Evolutionary conservation across 2,888 invertebrate genomes (phyloP), one percentile per base, ranked within the genome.

Genomic region (Cylloceria caligata): DNA sequence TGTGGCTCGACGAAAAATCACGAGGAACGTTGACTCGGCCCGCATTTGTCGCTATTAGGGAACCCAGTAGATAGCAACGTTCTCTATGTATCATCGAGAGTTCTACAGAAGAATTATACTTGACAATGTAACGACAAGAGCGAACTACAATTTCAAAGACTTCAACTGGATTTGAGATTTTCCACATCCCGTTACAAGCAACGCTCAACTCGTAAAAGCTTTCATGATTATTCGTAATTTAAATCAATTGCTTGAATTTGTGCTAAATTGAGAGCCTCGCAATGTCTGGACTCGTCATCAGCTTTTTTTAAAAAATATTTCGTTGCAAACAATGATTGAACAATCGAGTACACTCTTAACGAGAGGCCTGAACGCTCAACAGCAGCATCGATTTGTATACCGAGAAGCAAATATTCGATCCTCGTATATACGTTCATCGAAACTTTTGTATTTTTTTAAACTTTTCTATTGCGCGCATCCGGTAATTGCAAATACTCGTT

Each of bases 11-110:
- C 68, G 64, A 72, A 76, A 81, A 76, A 81, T 67, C 72, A 67
- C n/a, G 13, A 34, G 57, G 68, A 36, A 21, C 81, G 78, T 78
- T 73, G 78, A 81, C 74, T 69, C 64, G 71, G 55, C 52, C 52
- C 27, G n/a, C n/a, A 30, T 16, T 36, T 45, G 42, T 34, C 47
- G 13, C 60, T 9, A 19, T 27, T 3, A 47, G 47, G 55, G 39
- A 76, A 76, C 45, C 45, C 24, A 5, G 3, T n/a, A n/a, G n/a
- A n/a, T n/a, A n/a, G n/a, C 24, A 5, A 39, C 67, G 34, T 71
- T 39, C 42, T 42, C 52, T 21, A 55, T 68, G 57, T 71, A 67
- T 60, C 49, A 27, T 13, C 42, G 76, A 60, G 57, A 69, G n/a
- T 69, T 73, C 55, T 42, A 39, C 45, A 16, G 55, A 64, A 47